phyloP scores from a whole-genome alignment of 2,888 invertebrate genomes.

The Chrysomela aeneicollis region DNA sequence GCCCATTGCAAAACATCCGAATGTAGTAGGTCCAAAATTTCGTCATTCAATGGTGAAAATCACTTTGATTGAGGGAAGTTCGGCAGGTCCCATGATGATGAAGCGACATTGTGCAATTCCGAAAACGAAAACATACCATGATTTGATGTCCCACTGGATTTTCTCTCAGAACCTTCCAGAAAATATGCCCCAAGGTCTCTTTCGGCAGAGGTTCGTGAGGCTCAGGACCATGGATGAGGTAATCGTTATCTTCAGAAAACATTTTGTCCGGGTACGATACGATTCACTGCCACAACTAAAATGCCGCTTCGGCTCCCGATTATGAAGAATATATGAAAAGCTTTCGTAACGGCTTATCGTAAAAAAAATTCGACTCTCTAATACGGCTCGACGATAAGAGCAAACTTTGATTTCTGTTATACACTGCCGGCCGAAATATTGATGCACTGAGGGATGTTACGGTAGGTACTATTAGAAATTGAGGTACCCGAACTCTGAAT shows the following conservation, averaged over 20 bases:
- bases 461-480: no score
- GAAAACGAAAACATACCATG: constrained; percentile 27
- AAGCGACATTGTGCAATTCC: no score
- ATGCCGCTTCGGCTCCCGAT: constrained; percentile 13
- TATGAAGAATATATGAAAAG: neutral
- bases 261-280: neutral
- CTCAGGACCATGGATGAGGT: constrained; percentile 30
- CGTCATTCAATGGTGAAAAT: no score
- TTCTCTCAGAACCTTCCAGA: constrained; percentile 23
- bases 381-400: neutral
- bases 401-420: neutral
- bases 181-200: constrained; percentile 34
- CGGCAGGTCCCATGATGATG: no score
- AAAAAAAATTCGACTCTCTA: neutral
- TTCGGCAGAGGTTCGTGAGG: constrained; percentile 32
- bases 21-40: no score
- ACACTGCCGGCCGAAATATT: neutral
- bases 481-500: no score
- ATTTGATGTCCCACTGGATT: constrained; percentile 24
- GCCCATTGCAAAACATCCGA: no score
- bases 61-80: no score
- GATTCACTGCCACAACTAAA: constrained; percentile 15
- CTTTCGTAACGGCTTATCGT: neutral
- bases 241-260: constrained; percentile 31
- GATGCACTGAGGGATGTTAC: no score